A percentile compares a stretch with the other conserved stretches of the same genome.
phyloP scores from a whole-genome alignment of 2,888 invertebrate genomes.

The Leptinotarsa rubiginosa region DNA sequence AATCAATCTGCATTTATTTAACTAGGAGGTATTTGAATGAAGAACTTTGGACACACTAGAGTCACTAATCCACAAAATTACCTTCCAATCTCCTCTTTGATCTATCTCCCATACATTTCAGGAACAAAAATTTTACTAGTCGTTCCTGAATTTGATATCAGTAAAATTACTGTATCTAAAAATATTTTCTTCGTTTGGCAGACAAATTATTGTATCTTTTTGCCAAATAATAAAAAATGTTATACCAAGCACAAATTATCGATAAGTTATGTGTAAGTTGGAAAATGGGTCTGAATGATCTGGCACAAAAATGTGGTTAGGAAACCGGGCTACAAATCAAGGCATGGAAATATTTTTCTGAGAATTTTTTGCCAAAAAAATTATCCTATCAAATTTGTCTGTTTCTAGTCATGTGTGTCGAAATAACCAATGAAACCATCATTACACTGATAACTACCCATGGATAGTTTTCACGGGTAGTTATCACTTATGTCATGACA shows the following conservation, averaged over 20 bases:
- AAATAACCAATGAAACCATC: no score
- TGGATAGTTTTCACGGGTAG: no score
- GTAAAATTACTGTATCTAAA: not conserved
- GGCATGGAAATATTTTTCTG: no score
- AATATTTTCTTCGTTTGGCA: slow-evolving; percentile 21
- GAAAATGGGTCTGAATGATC: slow-evolving; percentile 53
- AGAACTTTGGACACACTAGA: not conserved
- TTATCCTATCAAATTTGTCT: no score
- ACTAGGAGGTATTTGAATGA: not conserved
- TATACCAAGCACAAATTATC: slow-evolving; percentile 62
- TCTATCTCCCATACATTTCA: not conserved
- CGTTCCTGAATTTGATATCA: not conserved
- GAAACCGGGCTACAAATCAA: not conserved
- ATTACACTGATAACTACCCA: no score
- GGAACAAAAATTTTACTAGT: not conserved
- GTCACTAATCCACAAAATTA: no score
- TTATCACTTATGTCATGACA: no score
- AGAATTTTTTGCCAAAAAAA: no score
- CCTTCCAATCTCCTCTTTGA: not conserved
- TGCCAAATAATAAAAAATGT: slow-evolving; percentile 47
- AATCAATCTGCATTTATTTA: not conserved
- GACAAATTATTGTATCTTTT: slow-evolving; percentile 37
- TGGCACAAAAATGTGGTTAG: not conserved
- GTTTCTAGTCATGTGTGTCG: no score
- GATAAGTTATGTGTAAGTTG: slow-evolving; percentile 55